Evolutionary conservation across 2,113 vertebrate genomes (phyloP), one percentile per base, ranked within the genome.

Genomic region (Xyrauchen texanus): DNA sequence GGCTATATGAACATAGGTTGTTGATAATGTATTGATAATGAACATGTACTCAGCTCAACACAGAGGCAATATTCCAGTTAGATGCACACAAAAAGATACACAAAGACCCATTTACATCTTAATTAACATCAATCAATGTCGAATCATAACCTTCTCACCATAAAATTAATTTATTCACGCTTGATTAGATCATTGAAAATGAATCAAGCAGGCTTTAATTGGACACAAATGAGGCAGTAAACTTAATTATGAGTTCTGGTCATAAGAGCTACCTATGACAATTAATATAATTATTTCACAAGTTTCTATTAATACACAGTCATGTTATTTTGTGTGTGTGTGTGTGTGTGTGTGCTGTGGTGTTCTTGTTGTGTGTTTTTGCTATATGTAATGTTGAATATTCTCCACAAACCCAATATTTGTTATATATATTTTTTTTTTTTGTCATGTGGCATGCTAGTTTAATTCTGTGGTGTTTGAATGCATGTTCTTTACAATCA

Each of bases 111-210:
- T 44, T 68, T 34, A 78, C 21, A 69, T 13, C 58, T 75, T 78
- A 58, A 81, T 84, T 84, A 78, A 49, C 75, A 69, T 78, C 64
- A 78, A 65, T 69, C 63, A 78, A 61, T 74, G 68, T 78, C 57
- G 65, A 57, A 77, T 12, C 74, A 51, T 46, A 81, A 46, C 58
- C n/a, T 63, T 75, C 71, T 46, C 65, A 75, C 53, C 34, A 15
- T 46, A 68, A 71, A 45, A 53, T 66, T 11, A 2, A 80, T 60
- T 78, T 62, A 64, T 61, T 69, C 16, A 66, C 58, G 74, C 51
- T 60, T 78, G 46, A 78, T 81, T 70, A 75, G 65, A 81, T 75
- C 46, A 81, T 67, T 76, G 77, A 58, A 66, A 78, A 16, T 81
- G 57, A 81, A 58, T 77, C 11, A 78, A 62, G 12, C 12, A 44